These are phyloP conservation scores for Ochropacha duplaris DNA, from an alignment of 2,888 invertebrate species.

Conservation along the genomic window DNA sequence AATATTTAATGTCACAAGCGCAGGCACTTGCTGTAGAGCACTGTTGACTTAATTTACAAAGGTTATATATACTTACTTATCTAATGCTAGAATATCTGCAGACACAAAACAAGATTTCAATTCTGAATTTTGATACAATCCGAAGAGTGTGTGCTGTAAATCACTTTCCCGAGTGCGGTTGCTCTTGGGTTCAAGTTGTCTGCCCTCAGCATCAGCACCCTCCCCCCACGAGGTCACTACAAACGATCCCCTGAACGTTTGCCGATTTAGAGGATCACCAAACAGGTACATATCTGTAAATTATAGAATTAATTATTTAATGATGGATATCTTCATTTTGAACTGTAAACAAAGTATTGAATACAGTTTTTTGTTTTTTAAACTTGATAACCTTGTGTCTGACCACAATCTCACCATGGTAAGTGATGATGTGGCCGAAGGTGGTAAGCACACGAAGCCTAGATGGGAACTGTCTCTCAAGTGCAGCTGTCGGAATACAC, in stretches of 20 bases:
- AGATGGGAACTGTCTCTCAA: too few species aligned
- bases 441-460: too few species aligned
- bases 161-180: constrained; percentile 89
- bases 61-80: constrained; percentile 84
- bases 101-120: constrained; percentile 89
- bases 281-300: constrained; percentile 89
- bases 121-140: constrained; percentile 88
- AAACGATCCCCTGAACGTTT: constrained; percentile 92
- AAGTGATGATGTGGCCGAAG: too few species aligned
- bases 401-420: too few species aligned
- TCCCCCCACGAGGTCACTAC: constrained; percentile 88
- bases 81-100: constrained; percentile 92
- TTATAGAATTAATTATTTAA: constrained; percentile 9
- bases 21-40: too few species aligned
- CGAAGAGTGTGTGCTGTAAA: constrained; percentile 89
- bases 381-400: too few species aligned
- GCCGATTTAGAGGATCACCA: constrained; percentile 88
- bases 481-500: too few species aligned
- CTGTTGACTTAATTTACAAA: too few species aligned
- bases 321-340: neutral
- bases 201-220: constrained; percentile 85
- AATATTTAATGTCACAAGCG: too few species aligned
- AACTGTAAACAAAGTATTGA: neutral
- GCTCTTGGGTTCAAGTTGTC: constrained; percentile 84
- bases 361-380: too few species aligned